Conservation (phyloP, 2,888 invertebrate species). For the Celastrina argiolus region DNA sequence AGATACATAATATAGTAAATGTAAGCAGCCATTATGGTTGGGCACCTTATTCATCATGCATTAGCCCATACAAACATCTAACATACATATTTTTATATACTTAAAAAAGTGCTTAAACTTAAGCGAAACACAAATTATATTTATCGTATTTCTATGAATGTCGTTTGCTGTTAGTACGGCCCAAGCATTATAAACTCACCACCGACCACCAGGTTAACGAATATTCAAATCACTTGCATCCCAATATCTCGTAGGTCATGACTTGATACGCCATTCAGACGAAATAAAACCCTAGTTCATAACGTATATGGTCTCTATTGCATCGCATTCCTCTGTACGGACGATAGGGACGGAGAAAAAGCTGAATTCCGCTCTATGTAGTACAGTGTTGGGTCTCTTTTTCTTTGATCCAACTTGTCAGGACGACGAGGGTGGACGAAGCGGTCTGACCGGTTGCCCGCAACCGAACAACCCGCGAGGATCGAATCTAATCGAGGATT, state of each 20-base stretch:
- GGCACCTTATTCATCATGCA: no score
- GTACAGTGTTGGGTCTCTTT: neutral
- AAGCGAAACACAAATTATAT: no score
- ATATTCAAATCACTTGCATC: constrained; percentile 6
- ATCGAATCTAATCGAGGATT: constrained; percentile 10
- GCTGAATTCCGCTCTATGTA: neutral
- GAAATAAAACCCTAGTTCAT: neutral
- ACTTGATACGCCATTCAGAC: neutral
- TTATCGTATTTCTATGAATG: no score
- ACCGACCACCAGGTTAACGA: constrained; percentile 1
- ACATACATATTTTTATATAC: no score
- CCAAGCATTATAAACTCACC: neutral
- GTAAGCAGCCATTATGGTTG: no score
- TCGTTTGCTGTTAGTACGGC: no score
- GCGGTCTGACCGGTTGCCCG: constrained; percentile 61
- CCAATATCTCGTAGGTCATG: constrained; percentile 12
- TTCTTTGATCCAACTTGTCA: neutral
- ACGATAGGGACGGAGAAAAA: neutral
- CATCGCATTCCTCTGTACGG: neutral
- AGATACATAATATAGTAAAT: no score
- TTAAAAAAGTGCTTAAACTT: no score
- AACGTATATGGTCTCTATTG: neutral
- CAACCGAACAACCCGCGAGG: constrained; percentile 40
- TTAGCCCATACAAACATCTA: no score
- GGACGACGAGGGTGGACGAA: constrained; percentile 67